Conservation (phyloP, 1,140 invertebrate species). For the Pseudomyrmex gracilis region DNA sequence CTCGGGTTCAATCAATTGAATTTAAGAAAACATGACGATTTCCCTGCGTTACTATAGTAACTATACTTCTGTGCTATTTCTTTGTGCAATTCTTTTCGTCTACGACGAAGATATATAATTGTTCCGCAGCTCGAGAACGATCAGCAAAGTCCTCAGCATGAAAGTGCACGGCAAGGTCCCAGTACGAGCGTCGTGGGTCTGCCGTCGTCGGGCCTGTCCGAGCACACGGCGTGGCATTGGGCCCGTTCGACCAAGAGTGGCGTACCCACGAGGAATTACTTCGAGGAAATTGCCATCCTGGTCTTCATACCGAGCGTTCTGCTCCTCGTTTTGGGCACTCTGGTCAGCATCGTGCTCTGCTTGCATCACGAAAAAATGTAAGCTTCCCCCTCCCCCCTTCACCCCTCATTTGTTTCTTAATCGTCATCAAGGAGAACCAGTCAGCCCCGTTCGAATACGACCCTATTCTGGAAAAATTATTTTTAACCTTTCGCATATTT, state of each 20-base stretch:
- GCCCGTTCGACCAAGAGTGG: slow-evolving; percentile 86
- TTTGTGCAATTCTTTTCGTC: not conserved
- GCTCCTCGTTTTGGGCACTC: slow-evolving; percentile 88
- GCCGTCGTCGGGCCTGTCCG: slow-evolving; percentile 78
- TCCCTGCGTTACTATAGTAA: not conserved
- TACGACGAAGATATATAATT: not conserved
- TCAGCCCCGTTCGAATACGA: not conserved
- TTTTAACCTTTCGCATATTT: not conserved
- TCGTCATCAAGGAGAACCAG: not conserved
- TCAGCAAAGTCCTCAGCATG: slow-evolving; percentile 69
- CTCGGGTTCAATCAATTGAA: no score
- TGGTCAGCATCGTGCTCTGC: slow-evolving; percentile 91
- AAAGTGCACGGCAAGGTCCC: slow-evolving; percentile 77
- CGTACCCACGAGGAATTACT: slow-evolving; percentile 90
- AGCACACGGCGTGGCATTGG: slow-evolving; percentile 85
- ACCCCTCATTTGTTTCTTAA: not conserved
- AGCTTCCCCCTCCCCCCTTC: no score
- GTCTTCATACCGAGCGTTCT: slow-evolving; percentile 90
- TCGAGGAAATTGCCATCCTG: slow-evolving; percentile 89
- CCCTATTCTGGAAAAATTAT: slow-evolving; percentile 10
- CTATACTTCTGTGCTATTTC: not conserved
- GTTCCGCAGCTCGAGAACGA: slow-evolving; percentile 63
- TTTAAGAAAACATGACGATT: not conserved
- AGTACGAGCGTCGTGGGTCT: slow-evolving; percentile 82
- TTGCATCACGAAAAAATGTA: slow-evolving; percentile 92